Percentiles rank a stretch among this genome's conserved stretches.
These are phyloP conservation scores for Amorpha juglandis DNA, from an alignment of 2,888 invertebrate genomes.

Conservation along the genomic window DNA sequence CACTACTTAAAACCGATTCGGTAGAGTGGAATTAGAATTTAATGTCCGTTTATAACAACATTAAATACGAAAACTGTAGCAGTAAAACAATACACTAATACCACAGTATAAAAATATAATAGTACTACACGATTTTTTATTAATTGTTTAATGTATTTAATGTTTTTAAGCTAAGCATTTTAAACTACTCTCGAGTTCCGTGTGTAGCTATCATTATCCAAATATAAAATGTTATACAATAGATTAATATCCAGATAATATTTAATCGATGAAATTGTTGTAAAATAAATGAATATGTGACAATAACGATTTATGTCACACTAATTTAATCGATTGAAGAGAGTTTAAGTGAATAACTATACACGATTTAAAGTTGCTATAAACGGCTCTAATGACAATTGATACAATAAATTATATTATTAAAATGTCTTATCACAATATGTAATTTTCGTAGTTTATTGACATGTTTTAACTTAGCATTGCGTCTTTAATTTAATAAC, in stretches of 20 bases:
- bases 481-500: conserved; percentile 37
- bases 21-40: neutral
- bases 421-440: conserved; percentile 11
- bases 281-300: too few species aligned
- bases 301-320: neutral
- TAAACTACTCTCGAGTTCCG: neutral
- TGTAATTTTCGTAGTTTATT: neutral
- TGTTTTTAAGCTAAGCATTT: neutral
- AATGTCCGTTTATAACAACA: neutral
- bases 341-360: neutral
- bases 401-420: neutral
- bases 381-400: neutral
- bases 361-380: neutral
- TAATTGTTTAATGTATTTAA: neutral
- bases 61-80: neutral
- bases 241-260: too few species aligned
- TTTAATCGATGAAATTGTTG: too few species aligned
- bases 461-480: conserved; percentile 6
- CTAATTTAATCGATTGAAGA: neutral
- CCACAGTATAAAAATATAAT: too few species aligned
- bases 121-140: neutral
- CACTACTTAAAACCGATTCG: neutral
- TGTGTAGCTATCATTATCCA: neutral
- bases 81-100: neutral
- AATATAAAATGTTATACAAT: neutral